Percentiles rank a stretch among this genome's conserved stretches.
Conservation (phyloP, 1,140 invertebrate genomes). For the Euura saliciscinereae region DNA sequence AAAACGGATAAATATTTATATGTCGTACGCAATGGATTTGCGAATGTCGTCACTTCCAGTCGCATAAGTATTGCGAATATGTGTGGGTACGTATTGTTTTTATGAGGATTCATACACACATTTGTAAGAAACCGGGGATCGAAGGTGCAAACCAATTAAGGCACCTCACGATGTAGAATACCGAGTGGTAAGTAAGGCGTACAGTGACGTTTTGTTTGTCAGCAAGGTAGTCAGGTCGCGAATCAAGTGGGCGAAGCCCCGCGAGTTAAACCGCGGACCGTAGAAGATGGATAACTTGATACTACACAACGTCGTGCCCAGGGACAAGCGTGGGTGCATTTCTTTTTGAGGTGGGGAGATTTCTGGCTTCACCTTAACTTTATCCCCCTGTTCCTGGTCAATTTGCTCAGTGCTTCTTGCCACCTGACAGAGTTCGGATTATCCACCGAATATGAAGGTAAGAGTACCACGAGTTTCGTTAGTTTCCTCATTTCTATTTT, state of each 20-base stretch:
- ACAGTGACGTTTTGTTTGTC: neutral
- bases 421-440: neutral
- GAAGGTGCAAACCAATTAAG: slow-evolving; percentile 21
- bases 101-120: neutral
- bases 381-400: neutral
- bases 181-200: neutral
- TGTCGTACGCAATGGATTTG: slow-evolving; percentile 9
- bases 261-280: neutral
- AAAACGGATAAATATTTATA: neutral
- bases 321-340: slow-evolving; percentile 27
- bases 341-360: slow-evolving; percentile 23
- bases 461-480: neutral
- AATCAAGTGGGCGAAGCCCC: neutral
- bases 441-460: slow-evolving; percentile 1
- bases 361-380: slow-evolving; percentile 1
- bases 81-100: neutral
- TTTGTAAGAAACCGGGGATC: neutral
- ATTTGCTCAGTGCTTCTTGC: neutral
- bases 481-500: too few species aligned
- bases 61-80: too few species aligned
- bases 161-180: slow-evolving; percentile 13
- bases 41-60: neutral
- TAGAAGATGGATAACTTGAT: slow-evolving; percentile 1
- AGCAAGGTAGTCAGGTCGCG: slow-evolving; percentile 16
- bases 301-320: slow-evolving; percentile 17